A percentile compares a stretch with the other conserved stretches of the same genome.
These are phyloP conservation scores for Zygaena filipendulae DNA, from an alignment of 2,888 invertebrate genomes.

Conservation along the genomic window DNA sequence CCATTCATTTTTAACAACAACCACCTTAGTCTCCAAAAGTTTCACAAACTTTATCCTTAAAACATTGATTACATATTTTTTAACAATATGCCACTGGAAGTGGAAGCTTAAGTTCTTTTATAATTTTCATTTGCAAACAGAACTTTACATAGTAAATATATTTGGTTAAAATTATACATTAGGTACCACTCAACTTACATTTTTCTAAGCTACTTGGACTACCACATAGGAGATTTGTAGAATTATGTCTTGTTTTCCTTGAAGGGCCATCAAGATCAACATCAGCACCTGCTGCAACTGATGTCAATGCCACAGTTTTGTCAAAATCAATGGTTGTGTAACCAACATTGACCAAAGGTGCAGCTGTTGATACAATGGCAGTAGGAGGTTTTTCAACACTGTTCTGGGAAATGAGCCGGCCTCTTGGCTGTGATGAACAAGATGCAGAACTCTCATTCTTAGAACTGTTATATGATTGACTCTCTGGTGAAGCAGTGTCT, in stretches of 20 bases:
- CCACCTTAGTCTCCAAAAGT: too few relatives aligned
- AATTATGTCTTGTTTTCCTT: conserved; percentile 87
- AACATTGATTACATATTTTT: too few relatives aligned
- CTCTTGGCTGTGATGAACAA: conserved; percentile 33
- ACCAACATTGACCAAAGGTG: conserved; percentile 71
- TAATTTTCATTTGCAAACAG: too few relatives aligned
- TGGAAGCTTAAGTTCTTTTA: too few relatives aligned
- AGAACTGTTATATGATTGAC: conserved; percentile 35
- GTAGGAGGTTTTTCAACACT: conserved; percentile 36
- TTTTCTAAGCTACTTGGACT: conserved; percentile 40
- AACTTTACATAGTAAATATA: too few relatives aligned
- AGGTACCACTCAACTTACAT: too few relatives aligned
- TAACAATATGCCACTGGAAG: too few relatives aligned
- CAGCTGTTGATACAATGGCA: conserved; percentile 43
- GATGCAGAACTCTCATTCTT: conserved; percentile 41
- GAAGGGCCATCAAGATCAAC: conserved; percentile 77
- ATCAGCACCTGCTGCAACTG: conserved; percentile 77
- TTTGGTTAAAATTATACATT: too few relatives aligned
- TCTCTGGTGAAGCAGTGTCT: conserved; percentile 39
- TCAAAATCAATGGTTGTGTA: conserved; percentile 96
- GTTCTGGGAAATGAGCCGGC: conserved; percentile 39
- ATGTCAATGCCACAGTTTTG: conserved; percentile 89
- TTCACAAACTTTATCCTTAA: too few relatives aligned
- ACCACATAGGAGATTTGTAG: conserved; percentile 70
- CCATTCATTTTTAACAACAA: too few relatives aligned